A percentile compares a stretch with the other conserved stretches of the same genome.
phyloP scores from a whole-genome alignment of 2,888 invertebrate genomes.

The Acronicta alni region DNA sequence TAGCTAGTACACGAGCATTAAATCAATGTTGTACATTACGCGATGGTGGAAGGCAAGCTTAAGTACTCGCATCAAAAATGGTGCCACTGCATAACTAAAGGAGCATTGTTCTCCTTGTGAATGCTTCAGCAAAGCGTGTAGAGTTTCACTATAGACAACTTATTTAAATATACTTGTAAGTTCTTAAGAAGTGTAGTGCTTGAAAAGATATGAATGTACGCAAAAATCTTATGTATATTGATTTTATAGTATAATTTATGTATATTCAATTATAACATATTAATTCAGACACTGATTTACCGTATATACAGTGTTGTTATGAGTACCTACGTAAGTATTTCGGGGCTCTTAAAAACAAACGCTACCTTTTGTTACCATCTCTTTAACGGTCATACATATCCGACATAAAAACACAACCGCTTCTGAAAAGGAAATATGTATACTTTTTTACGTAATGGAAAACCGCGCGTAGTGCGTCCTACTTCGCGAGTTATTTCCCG shows the following conservation, averaged over 20 bases:
- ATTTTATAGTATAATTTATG: too few relatives aligned
- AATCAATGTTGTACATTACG: neutral
- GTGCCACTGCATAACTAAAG: constrained; percentile 1
- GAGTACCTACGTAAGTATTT: too few relatives aligned
- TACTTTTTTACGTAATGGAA: constrained; percentile 21
- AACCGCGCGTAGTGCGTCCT: constrained; percentile 17
- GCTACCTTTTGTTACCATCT: constrained; percentile 16
- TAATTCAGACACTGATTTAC: too few relatives aligned
- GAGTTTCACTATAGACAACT: neutral
- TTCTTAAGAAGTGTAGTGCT: too few relatives aligned
- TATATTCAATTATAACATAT: too few relatives aligned
- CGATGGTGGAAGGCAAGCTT: neutral
- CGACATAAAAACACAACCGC: constrained; percentile 19
- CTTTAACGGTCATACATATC: constrained; percentile 14
- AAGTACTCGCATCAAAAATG: neutral
- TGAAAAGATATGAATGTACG: too few relatives aligned
- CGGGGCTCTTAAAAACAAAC: too few relatives aligned
- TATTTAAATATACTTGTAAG: neutral
- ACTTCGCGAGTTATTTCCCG: constrained; percentile 50
- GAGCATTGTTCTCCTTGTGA: constrained; percentile 1
- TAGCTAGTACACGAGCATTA: neutral
- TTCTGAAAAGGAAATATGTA: constrained; percentile 28
- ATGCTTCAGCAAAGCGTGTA: constrained; percentile 6
- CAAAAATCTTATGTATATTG: too few relatives aligned
- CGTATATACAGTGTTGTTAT: too few relatives aligned